Conservation (phyloP, 2,888 invertebrate genomes). For the Rhagium mordax region DNA sequence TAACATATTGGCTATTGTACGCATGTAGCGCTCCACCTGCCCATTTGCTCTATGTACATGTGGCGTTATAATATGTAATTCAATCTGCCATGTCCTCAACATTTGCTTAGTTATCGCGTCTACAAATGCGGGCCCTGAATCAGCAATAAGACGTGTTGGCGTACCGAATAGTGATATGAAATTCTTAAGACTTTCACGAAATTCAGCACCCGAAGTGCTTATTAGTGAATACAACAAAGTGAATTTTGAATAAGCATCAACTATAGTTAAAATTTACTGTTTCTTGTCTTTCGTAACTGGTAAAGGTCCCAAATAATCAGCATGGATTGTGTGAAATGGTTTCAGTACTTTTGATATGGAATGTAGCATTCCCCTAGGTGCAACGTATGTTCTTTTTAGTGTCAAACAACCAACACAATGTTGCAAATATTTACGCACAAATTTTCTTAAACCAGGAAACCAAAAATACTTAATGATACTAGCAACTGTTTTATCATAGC, state of each 20-base stretch:
- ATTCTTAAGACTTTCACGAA: constrained; percentile 10
- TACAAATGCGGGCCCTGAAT: constrained; percentile 4
- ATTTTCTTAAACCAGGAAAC: constrained; percentile 38
- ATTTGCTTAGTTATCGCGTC: no score
- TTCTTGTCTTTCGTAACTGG: constrained; percentile 1
- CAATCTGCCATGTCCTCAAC: constrained; percentile 20
- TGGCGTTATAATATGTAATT: constrained; percentile 21
- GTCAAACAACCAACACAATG: constrained; percentile 39
- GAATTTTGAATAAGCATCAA: constrained; percentile 12
- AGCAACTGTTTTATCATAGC: constrained; percentile 46
- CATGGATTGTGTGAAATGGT: constrained; percentile 64
- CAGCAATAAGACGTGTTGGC: neutral
- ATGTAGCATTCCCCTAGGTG: constrained; percentile 49
- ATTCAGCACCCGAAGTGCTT: neutral
- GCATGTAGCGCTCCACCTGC: constrained; percentile 4
- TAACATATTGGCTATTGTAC: constrained; percentile 10
- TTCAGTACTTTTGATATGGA: constrained; percentile 62
- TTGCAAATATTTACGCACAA: constrained; percentile 45
- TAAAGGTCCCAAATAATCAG: constrained; percentile 64
- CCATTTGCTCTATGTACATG: constrained; percentile 18
- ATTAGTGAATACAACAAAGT: constrained; percentile 9
- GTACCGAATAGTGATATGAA: constrained; percentile 2
- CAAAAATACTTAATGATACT: constrained; percentile 43
- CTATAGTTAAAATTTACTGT: constrained; percentile 4
- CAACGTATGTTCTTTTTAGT: neutral